Conservation (phyloP, 2,888 invertebrate species). For the Gandaritis pyraliata region DNA sequence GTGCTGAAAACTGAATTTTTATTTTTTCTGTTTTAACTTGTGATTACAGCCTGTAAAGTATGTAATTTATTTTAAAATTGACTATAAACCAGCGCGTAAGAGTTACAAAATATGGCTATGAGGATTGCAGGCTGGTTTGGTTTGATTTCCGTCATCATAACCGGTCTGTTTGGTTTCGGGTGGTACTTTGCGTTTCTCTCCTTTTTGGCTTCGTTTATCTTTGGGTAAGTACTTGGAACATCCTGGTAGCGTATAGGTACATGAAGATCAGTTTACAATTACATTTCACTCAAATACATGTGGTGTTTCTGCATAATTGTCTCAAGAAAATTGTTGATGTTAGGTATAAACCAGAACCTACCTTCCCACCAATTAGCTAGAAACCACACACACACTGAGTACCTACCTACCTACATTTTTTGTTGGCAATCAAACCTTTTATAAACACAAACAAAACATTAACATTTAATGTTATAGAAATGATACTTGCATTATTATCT, state of each 20-base stretch:
- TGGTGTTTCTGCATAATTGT: not conserved
- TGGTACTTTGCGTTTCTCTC: conserved; percentile 69
- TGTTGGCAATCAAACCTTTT: not conserved
- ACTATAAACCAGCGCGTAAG: not conserved
- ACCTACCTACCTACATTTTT: not conserved
- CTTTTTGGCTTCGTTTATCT: conserved; percentile 69
- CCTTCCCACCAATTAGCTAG: not conserved
- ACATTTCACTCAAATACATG: not conserved
- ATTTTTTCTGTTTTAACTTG: conserved; percentile 16
- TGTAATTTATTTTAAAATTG: not conserved
- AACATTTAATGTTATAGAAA: not conserved
- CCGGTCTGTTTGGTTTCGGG: conserved; percentile 73
- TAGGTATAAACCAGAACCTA: not conserved
- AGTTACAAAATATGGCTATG: conserved; percentile 53
- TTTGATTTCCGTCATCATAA: conserved; percentile 69
- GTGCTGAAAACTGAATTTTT: not conserved
- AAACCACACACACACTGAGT: not conserved
- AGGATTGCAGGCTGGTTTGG: conserved; percentile 71
- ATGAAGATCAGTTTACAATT: not conserved
- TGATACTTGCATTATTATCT: too few species aligned
- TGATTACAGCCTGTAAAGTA: not conserved
- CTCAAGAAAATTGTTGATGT: not conserved
- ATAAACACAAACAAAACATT: not conserved
- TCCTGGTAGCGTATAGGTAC: not conserved
- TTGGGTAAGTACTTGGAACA: conserved; percentile 65